Conservation (phyloP, 2,797 vertebrate genomes). For the Gymnocypris eckloni region DNA sequence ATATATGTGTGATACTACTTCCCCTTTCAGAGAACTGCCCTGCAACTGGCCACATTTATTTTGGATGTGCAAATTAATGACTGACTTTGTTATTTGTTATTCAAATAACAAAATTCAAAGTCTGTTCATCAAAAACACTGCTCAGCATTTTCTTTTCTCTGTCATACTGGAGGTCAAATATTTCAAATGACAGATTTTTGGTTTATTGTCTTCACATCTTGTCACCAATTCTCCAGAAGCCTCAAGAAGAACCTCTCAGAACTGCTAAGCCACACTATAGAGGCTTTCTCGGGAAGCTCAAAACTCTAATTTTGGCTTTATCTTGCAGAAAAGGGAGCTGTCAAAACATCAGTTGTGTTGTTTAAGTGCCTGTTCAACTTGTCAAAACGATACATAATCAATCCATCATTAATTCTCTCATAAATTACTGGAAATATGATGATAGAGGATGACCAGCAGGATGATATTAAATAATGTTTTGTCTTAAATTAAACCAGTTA, state of each 20-base stretch:
- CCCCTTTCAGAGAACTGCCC: constrained; percentile 20
- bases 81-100: constrained; percentile 23
- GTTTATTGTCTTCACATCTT: constrained; percentile 30
- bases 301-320: constrained; percentile 40
- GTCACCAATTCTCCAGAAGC: constrained; percentile 27
- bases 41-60: constrained; percentile 33
- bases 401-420: constrained; percentile 58
- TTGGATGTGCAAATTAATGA: constrained; percentile 29
- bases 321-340: constrained; percentile 51
- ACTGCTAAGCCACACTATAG: constrained; percentile 26
- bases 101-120: constrained; percentile 37
- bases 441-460: constrained; percentile 46
- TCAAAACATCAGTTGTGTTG: constrained; percentile 56
- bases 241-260: constrained; percentile 33
- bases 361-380: constrained; percentile 32
- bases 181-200: constrained; percentile 12
- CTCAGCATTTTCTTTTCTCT: constrained; percentile 24
- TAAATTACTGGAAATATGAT: constrained; percentile 41
- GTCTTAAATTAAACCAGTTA: background rate
- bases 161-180: constrained; percentile 19
- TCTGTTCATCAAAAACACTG: constrained; percentile 21
- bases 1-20: constrained; percentile 15
- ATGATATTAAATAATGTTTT: background rate
- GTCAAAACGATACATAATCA: constrained; percentile 58
- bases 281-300: constrained; percentile 42